Percentiles rank a stretch among this genome's conserved stretches.
Conservation (phyloP, 2,797 vertebrate species). For the Onychomys torridus region DNA sequence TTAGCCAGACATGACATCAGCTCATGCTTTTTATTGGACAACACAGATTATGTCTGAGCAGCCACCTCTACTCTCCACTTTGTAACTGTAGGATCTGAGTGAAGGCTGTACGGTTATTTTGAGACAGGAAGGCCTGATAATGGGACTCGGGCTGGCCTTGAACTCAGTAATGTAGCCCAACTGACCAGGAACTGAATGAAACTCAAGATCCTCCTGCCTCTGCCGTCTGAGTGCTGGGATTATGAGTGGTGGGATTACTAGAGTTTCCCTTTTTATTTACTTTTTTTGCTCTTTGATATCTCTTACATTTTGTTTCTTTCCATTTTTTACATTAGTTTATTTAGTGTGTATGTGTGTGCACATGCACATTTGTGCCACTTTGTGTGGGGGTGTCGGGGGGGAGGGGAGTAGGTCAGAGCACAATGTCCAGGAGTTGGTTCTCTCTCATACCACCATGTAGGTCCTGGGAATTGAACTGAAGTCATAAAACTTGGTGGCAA, state of each 20-base stretch:
- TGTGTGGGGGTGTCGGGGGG: background rate
- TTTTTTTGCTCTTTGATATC: background rate
- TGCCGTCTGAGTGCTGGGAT: background rate
- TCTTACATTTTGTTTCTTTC: background rate
- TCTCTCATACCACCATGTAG: too few species aligned
- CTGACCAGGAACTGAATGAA: background rate
- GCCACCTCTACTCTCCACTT: slow-evolving; percentile 1
- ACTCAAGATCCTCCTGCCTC: background rate
- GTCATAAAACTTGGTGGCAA: background rate
- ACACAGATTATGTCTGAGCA: background rate
- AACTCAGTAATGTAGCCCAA: background rate
- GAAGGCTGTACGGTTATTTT: background rate
- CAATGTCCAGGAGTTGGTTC: background rate
- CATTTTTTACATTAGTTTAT: background rate
- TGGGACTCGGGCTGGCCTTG: background rate
- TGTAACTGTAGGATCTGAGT: background rate
- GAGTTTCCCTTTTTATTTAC: background rate
- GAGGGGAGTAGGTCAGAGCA: background rate
- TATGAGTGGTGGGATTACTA: background rate
- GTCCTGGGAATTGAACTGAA: background rate
- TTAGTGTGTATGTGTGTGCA: background rate
- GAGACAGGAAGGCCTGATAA: background rate
- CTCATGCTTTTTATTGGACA: background rate
- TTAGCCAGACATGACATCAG: slow-evolving; percentile 9
- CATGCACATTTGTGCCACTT: background rate